Evolutionary conservation across 2,113 vertebrate species (phyloP), one percentile per base, ranked within the genome.

Genomic region (Atractosteus spatula): DNA sequence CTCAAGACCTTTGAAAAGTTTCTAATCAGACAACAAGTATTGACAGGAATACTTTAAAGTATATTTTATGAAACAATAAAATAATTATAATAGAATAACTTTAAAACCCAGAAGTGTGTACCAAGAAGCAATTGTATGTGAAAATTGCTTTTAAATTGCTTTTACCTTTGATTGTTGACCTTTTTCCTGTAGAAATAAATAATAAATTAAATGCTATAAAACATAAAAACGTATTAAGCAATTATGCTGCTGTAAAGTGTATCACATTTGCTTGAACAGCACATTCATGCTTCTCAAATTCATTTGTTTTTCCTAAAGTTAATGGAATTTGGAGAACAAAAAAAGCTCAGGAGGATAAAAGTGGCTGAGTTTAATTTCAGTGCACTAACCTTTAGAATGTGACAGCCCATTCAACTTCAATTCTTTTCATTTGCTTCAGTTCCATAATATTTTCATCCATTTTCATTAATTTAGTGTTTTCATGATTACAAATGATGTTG

Each of bases 401-500:
- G 51, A 55, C 41, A 44, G 66, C 41, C 45, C 59, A 56, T 71
- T 71, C 59, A 43, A 43, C 47, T 71, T 63, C 45, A 55, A 55
- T 44, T 69, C 56, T 68, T 62, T 44, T 57, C 45, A 55, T 69
- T 69, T 71, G 29, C 45, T 43, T 51, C 29, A 45, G 61, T 29
- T 41, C 41, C 2, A 3, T 56, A 47, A 41, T 56, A 55, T 54
- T 61, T 71, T 74, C 42, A 63, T 69, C 66, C 44, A 17, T 74
- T 69, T 74, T 44, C 29, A 55, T 63, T 16, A 13, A 43, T 57
- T 59, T 68, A 12, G 43, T 57, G 65, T 69, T 73, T 74, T 74
- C 63, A 45, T 69, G 72, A 69, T 74, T 69, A 63, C 47, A 74
- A 69, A 69, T 55, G 61, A 69, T 64, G 43, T 64, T 54, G 12